Base-by-base conservation (phyloP, 2,797 vertebrate genomes). In the Siniperca undulata region DNA sequence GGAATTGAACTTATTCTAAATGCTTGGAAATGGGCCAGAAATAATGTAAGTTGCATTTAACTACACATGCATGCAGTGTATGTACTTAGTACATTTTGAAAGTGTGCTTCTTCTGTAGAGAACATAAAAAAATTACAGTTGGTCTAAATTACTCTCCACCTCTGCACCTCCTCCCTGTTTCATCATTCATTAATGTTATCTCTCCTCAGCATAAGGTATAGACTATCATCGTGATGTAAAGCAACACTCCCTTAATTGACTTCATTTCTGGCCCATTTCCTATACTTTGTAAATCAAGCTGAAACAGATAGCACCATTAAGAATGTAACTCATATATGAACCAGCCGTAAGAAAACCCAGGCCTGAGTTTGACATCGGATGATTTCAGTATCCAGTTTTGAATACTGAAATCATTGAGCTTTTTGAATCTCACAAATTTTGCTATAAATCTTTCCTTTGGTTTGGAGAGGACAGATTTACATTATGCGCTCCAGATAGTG, bases 221-320 rank as follows among this genome's bases (percentile, higher is more conserved):
- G 55, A 60, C 64, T 74, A 30, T 79, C 53, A 55, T 67, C 0
- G 0, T 78, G 65, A 56, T 74, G 61, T 87, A 80, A 68, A 86
- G 77, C 72, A 81, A 70, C 62, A 64, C 77, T 82, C 81, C 80
- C 52, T 58, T 73, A 80, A 79, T 67, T 14, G 7, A 46, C 50
- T 73, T 76, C 16, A 87, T 90, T 76, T 78, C 79, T 83, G 61
- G 64, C 19, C 76, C 70, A 77, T 90, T 90, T 89, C 81, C 65
- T 62, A 11, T 17, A 7, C 83, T 82, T 81, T 86, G 83, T 85
- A 87, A 90, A 92, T 92, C 84, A 93, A 80, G 82, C 17, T 74
- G 44, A 83, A 84, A 72, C 52, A 82, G 68, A 89, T 44, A 52
- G 16, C 16, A 2, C 73, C 66, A 80, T 89, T 83, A 80, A 82